Evolutionary conservation across 1,140 invertebrate genomes (phyloP).

Genomic region (Papilio glaucus): DNA sequence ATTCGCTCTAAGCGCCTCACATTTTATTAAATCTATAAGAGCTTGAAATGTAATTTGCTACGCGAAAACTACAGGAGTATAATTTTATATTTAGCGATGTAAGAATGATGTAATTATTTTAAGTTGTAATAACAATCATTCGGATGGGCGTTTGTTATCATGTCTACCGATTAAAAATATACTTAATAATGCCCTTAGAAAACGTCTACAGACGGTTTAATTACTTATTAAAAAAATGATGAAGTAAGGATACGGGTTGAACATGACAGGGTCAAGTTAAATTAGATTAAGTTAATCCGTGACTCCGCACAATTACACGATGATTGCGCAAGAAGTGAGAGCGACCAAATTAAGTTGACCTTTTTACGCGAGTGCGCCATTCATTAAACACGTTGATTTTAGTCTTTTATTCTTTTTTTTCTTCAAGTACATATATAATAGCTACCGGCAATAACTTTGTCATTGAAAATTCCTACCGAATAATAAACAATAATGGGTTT

Average conservation of each 20-base stretch:
- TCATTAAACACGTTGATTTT: not conserved
- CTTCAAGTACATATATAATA: not conserved
- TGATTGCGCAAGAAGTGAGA: constrained; percentile 5
- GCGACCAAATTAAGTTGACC: constrained; percentile 14
- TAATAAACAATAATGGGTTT: no score
- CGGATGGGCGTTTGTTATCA: no score
- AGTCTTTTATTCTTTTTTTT: not conserved
- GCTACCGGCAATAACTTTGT: not conserved
- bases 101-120: no score
- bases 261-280: constrained; percentile 16
- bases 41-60: constrained; percentile 4
- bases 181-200: not conserved
- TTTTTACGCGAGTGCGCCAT: constrained; percentile 8
- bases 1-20: constrained; percentile 15
- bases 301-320: constrained; percentile 14
- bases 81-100: not conserved
- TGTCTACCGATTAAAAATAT: no score
- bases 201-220: not conserved
- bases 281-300: constrained; percentile 17
- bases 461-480: not conserved
- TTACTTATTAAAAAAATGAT: constrained; percentile 6
- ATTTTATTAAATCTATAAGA: constrained; percentile 19
- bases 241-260: not conserved
- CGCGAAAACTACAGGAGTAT: constrained; percentile 10
- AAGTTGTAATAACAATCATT: not conserved